Percentiles rank a stretch among this genome's conserved stretches.
Evolutionary conservation across 1,140 invertebrate species (phyloP).

Genomic region (Lasaia peninsularis): DNA sequence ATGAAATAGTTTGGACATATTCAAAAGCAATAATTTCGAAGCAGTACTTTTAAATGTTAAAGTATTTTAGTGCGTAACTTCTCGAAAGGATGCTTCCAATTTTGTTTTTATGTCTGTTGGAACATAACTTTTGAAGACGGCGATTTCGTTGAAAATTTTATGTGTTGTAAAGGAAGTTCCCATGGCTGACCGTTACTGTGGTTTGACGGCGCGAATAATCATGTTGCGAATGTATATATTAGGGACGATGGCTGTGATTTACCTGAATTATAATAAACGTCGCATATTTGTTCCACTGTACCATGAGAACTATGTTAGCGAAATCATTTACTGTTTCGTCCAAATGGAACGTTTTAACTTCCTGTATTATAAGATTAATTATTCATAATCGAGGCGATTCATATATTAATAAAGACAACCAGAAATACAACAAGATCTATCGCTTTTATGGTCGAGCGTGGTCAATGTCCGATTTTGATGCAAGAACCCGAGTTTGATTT

Average conservation of each 20-base stretch:
- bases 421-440: too few relatives aligned
- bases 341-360: too few relatives aligned
- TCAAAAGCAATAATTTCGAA: conserved; percentile 1
- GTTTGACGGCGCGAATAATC: conserved; percentile 14
- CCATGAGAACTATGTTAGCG: background rate
- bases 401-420: too few relatives aligned
- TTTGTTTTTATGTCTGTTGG: conserved; percentile 37
- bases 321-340: background rate
- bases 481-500: too few relatives aligned
- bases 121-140: conserved; percentile 32
- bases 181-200: conserved; percentile 10
- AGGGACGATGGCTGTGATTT: background rate
- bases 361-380: too few relatives aligned
- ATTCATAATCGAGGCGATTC: too few relatives aligned
- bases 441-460: too few relatives aligned
- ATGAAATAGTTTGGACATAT: conserved; percentile 1
- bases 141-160: conserved; percentile 34
- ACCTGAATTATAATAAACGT: conserved; percentile 5
- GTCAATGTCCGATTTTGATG: too few relatives aligned
- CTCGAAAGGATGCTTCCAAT: conserved; percentile 39
- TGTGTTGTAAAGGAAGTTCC: conserved; percentile 29
- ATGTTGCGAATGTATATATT: conserved; percentile 10
- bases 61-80: conserved; percentile 21
- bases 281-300: background rate
- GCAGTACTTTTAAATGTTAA: conserved; percentile 11